Conservation (phyloP, 2,797 vertebrate genomes). For the Limosa lapponica region DNA sequence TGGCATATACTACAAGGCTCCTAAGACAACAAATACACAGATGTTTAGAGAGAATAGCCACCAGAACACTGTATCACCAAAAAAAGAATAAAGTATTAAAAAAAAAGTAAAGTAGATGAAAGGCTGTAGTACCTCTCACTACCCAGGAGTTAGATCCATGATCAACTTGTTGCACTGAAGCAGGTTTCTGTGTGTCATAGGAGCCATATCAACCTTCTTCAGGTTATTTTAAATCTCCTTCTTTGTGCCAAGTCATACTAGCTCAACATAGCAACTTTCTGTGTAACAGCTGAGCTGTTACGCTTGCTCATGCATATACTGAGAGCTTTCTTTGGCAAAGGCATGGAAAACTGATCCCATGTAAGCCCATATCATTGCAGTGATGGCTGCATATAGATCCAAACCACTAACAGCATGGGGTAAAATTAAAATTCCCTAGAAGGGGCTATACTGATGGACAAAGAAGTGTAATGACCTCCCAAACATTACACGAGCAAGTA, state of each 20-base stretch:
- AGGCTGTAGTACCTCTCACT: not conserved
- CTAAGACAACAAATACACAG: not conserved
- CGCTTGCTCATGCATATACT: not conserved
- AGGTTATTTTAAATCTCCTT: not conserved
- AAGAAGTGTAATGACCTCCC: not conserved
- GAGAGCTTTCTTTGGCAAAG: not conserved
- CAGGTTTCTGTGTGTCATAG: not conserved
- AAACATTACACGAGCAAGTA: not conserved
- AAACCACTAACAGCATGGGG: not conserved
- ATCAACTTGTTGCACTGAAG: not conserved
- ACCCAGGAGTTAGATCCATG: not conserved
- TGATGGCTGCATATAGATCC: not conserved
- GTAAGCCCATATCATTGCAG: not conserved
- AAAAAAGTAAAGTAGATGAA: not conserved
- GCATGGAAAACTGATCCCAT: not conserved
- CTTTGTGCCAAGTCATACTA: not conserved
- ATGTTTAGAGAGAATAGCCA: not conserved
- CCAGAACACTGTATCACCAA: not conserved
- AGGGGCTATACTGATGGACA: not conserved
- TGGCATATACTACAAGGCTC: not conserved
- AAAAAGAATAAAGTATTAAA: not conserved
- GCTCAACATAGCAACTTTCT: not conserved
- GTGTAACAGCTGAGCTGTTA: not conserved
- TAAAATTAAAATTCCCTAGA: not conserved
- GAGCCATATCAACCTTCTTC: not conserved